A percentile compares a stretch with the other conserved stretches of the same genome.
Evolutionary conservation across 2,113 vertebrate genomes (phyloP).

Genomic region (Rhynchopsitta pachyrhyncha): DNA sequence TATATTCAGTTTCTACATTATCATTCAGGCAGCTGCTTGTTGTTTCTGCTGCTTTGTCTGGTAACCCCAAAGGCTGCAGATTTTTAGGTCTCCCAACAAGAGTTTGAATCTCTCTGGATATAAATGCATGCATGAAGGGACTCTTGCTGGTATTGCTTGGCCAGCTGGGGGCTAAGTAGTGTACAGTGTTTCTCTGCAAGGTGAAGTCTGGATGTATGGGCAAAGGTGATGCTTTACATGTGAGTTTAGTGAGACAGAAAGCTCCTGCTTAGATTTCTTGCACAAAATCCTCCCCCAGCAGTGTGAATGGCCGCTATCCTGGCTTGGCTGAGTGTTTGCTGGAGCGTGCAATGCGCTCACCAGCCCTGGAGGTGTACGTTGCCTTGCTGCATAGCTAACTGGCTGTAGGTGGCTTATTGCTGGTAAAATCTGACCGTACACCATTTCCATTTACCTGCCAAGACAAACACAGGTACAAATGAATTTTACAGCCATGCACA

Average conservation of each 20-base stretch:
- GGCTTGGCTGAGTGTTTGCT: background rate
- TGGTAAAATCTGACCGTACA: background rate
- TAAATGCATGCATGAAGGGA: background rate
- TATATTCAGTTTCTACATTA: background rate
- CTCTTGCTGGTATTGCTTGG: background rate
- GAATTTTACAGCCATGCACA: conserved; percentile 41
- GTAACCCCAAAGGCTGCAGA: background rate
- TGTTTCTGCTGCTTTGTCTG: background rate
- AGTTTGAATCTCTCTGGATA: background rate
- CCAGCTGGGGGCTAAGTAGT: background rate
- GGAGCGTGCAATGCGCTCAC: background rate
- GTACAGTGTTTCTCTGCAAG: background rate
- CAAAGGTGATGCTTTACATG: background rate
- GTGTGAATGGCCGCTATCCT: rapidly evolving
- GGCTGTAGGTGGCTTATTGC: conserved; percentile 32
- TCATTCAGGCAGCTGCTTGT: background rate
- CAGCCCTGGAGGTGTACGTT: background rate
- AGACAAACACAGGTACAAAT: conserved; percentile 53
- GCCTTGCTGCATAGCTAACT: background rate
- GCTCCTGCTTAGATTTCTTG: background rate
- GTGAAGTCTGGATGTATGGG: rapidly evolving
- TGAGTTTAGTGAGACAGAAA: background rate
- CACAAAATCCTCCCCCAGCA: background rate
- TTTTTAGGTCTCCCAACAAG: background rate
- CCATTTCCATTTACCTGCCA: conserved; percentile 44